Base-by-base conservation (phyloP, 1,140 invertebrate species). In the Ditylenchus dipsaci region DNA sequence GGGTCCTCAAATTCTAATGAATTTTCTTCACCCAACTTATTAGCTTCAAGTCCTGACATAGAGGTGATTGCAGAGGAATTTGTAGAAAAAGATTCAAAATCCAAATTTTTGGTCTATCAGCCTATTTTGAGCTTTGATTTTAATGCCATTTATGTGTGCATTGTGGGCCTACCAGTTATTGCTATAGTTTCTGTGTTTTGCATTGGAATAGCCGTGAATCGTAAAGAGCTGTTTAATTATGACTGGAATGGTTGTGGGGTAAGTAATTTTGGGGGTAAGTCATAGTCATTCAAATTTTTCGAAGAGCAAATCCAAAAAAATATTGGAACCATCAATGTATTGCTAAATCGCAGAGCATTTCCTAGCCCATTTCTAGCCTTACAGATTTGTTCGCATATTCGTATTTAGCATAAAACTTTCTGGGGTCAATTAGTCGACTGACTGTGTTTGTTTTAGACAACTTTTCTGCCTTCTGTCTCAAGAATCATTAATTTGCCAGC, bases 401-500 rank as follows among this genome's bases (percentile, higher is more conserved):
- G n/a, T n/a, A n/a, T n/a, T n/a, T n/a, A n/a, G n/a, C n/a, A n/a
- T n/a, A n/a, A n/a, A n/a, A n/a, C n/a, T n/a, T n/a, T 47, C 11
- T 19, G 13, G 17, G 21, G 21, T 65, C 23, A 68, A 58, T 30
- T 21, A n/a, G n/a, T n/a, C n/a, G n/a, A n/a, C n/a, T n/a, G n/a
- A n/a, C 59, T 27, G 19, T 5, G 33, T n/a, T 63, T 5, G 63
- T 75, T 74, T 9, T 19, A 73, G 72, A 47, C 47, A 63, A 63
- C 57, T 17, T 53, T 64, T 27, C 63, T 75, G 27, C 73, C 73
- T 9, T 75, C 73, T 11, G 27, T 76, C 21, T 75, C 73, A 21
- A 33, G 73, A 33, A 70, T 75, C n/a, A 65, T 75, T 17, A 75
- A 75, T 60, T 71, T 76, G 43, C 73, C 73, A 21, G 63, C 53